Evolutionary conservation across 2,797 vertebrate genomes (phyloP).

Genomic region (Lithobates pipiens): DNA sequence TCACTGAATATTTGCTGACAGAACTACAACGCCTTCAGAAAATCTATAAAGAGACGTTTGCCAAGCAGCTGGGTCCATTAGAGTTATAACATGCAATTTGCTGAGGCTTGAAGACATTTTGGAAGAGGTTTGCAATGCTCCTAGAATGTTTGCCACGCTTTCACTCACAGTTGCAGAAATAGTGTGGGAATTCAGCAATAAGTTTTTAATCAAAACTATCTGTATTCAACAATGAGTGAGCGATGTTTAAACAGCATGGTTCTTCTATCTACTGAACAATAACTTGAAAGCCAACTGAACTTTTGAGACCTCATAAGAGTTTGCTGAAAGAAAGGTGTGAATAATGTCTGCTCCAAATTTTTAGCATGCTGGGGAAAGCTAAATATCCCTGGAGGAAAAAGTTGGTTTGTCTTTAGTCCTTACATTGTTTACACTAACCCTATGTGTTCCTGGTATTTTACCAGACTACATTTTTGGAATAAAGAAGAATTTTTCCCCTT

Average conservation of each 20-base stretch:
- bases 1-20: too few relatives aligned
- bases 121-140: neutral
- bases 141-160: slow-evolving; percentile 2
- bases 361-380: too few relatives aligned
- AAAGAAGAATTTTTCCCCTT: too few relatives aligned
- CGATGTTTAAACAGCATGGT: neutral
- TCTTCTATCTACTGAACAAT: neutral
- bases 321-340: neutral
- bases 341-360: neutral
- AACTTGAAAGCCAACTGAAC: neutral
- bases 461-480: too few relatives aligned
- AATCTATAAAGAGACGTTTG: slow-evolving; percentile 5
- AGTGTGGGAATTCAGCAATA: neutral
- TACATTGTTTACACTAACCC: too few relatives aligned
- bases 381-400: too few relatives aligned
- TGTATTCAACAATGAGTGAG: slow-evolving; percentile 6
- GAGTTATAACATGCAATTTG: neutral
- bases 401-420: too few relatives aligned
- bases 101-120: neutral
- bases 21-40: neutral
- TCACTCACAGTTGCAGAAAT: neutral
- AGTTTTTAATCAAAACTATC: neutral
- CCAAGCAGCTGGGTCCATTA: neutral
- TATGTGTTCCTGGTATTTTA: too few relatives aligned
- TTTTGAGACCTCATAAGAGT: slow-evolving; percentile 3